phyloP scores from a whole-genome alignment of 2,113 vertebrate genomes.

The Cyrtonyx montezumae region DNA sequence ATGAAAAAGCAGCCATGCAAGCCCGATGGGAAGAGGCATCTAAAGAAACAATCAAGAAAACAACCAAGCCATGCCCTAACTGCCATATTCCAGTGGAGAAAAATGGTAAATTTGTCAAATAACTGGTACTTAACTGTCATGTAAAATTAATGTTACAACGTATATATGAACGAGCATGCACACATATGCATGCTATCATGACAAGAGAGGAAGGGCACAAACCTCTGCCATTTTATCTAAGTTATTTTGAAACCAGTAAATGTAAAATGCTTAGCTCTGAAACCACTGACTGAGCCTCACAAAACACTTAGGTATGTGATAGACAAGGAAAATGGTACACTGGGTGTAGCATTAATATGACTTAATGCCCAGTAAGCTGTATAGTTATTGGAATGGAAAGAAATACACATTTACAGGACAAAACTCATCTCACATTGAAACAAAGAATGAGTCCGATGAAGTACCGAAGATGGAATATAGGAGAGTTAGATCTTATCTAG shows the following conservation, averaged over 20 bases:
- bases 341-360: not conserved
- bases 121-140: not conserved
- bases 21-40: constrained; percentile 90
- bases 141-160: not conserved
- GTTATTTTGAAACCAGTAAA: not conserved
- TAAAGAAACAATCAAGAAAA: constrained; percentile 83
- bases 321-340: not conserved
- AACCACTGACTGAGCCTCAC: not conserved
- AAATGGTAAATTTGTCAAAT: constrained; percentile 76
- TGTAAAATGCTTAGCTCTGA: not conserved
- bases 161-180: not conserved
- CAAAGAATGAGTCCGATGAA: not conserved
- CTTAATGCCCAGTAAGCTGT: not conserved
- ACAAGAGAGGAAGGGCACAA: not conserved
- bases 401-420: not conserved
- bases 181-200: not conserved
- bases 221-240: not conserved
- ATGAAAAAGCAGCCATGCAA: constrained; percentile 79
- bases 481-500: not conserved
- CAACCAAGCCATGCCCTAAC: constrained; percentile 87
- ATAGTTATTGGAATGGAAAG: not conserved
- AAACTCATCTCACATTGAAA: not conserved
- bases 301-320: not conserved
- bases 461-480: not conserved
- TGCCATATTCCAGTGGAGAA: constrained; percentile 90